Evolutionary conservation across 2,888 invertebrate species (phyloP), one percentile per base, ranked within the genome.

Genomic region (Sipha maydis): DNA sequence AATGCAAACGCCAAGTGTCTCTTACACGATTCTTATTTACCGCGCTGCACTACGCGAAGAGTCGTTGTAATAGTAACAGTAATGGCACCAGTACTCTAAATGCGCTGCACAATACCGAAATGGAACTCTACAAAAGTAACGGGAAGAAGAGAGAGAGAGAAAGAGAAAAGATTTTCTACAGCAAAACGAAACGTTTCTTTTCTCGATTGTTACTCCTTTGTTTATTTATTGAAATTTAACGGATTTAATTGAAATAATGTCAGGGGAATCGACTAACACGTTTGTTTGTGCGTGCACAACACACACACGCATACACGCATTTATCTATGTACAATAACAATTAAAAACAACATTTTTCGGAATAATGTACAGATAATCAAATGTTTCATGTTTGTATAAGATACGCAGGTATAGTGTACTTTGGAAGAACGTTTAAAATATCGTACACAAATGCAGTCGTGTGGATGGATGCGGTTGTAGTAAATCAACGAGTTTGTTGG

Each of bases 221-320:
- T 73, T 73, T 73, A 14, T 73, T 75, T 75, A 75, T 75, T 75
- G 21, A 75, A 41, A 75, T 38, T 38, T 8, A 75, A 21, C 38
- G 34, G 38, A 38, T 38, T 75, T 38, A 25, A 41, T 75, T 75
- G 41, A 75, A 80, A 80, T 69, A 69, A 67, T 67, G 28, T 80
- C 80, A 69, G 19, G 28, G 41, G 19, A 80, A 41, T 67, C 41
- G 21, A 41, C 21, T 21, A 41, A n/a, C 14, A 79, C 25, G 25
- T 61, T 25, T 3, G 31, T 71, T 28, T 11, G 8, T 14, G 28
- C 14, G 56, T 2, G n/a, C 8, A 67, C n/a, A 9, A 67, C 28
- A 14, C 28, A 11, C 69, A 28, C 69, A 11, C 69, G 8, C 67
- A 4, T 19, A 17, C 4, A 28, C 28, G 28, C 41, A 41, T 41